Percentiles rank a stretch among this genome's conserved stretches.
Evolutionary conservation across 2,797 vertebrate genomes (phyloP).

Genomic region (Phrynocephalus guinanensis): DNA sequence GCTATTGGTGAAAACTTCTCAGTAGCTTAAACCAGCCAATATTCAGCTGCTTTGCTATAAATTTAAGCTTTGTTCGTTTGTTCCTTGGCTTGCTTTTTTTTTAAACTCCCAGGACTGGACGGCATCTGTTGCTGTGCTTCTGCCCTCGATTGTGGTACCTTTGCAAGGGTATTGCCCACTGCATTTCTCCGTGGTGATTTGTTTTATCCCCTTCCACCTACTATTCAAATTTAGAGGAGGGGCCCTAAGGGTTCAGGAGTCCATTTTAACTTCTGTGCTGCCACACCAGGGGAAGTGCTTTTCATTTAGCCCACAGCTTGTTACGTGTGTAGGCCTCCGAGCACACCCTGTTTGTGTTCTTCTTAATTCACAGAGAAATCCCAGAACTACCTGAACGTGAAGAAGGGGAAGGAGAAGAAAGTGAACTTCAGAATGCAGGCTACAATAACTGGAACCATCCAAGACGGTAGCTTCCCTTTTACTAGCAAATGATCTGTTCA

Average conservation of each 20-base stretch:
- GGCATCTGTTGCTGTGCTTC: not conserved
- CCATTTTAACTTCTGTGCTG: not conserved
- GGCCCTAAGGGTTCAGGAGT: not conserved
- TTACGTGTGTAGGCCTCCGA: constrained; percentile 4
- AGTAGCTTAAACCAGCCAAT: too few species aligned
- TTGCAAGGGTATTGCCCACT: not conserved
- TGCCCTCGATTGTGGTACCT: not conserved
- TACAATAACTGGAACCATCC: constrained; percentile 94
- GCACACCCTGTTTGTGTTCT: not conserved
- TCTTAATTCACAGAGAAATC: constrained; percentile 78
- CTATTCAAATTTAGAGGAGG: not conserved
- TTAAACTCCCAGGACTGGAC: not conserved
- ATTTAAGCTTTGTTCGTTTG: not conserved
- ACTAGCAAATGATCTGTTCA: not conserved
- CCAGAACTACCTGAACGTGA: constrained; percentile 94
- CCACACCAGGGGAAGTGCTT: not conserved
- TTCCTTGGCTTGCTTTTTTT: too few species aligned
- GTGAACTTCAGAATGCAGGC: constrained; percentile 85
- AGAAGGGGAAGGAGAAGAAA: constrained; percentile 98
- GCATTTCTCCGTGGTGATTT: not conserved
- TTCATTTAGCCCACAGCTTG: not conserved
- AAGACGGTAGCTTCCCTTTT: constrained; percentile 81
- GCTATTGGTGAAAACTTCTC: too few species aligned
- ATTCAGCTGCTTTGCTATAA: not conserved
- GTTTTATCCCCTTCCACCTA: not conserved